Base-by-base conservation (phyloP, 2,888 invertebrate genomes). In the Leucoma salicis region DNA sequence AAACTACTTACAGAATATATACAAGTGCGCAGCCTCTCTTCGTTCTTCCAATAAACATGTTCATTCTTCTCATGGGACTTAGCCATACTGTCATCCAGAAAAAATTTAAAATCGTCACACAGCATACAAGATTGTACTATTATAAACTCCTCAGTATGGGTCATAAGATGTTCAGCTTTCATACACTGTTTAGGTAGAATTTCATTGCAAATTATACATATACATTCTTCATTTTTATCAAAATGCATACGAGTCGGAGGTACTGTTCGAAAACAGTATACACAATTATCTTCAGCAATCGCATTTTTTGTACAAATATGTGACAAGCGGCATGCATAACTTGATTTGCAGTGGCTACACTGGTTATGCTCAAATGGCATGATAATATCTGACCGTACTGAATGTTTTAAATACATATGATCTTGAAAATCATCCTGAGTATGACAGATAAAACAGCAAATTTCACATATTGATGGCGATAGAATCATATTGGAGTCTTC, bases 351-450 rank as follows among this genome's bases (percentile, higher is more conserved):
- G 0, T 2, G 0, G 0, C 5, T 2, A 13, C 74, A 78, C 0
- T 7, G 6, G 0, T 31, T 59, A 0, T 43, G 39, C 0, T 8
- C 2, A 0, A 21, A 12, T 0, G 40, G 8, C 0, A 58, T 42
- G 0, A 72, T 68, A 0, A 66, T 0, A 12, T 83, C 83, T 0
- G 78, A 74, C 0, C 79, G 51, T 0, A 76, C 78, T 0, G 39
- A 28, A 27, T 82, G 82, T 0, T 53, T 37, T 0, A 37, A 6
- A 0, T 16, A 1, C 45, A 70, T 47, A 35, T 82, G 82, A 0
- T 47, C 3, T 11, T 36, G 4, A 10, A 40, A 7, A 8, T n/a
- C 6, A 7, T 13, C 2, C 5, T 33, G 14, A 1, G 35, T 25
- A n/a, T 29, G 11, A n/a, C 28, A 36, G 0, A 16, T 1, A 2